phyloP scores from a whole-genome alignment of 2,888 invertebrate genomes.

The Zootermopsis nevadensis region DNA sequence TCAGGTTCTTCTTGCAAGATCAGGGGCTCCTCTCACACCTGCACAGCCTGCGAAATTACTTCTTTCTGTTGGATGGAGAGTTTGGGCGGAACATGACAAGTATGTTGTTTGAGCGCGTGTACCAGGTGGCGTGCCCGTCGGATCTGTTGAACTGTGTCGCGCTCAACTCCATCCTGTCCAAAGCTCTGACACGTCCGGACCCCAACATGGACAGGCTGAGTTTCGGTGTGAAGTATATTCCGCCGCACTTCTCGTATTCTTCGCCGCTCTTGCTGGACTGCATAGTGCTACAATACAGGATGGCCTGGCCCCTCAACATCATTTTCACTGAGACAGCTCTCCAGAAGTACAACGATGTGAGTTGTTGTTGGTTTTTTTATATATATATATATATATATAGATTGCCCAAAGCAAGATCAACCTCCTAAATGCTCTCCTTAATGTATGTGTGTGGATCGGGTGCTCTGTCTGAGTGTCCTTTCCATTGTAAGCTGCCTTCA shows the following conservation, averaged over 20 bases:
- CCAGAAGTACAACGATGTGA: slow-evolving; percentile 61
- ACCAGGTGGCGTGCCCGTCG: slow-evolving; percentile 72
- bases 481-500: no score
- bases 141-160: slow-evolving; percentile 77
- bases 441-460: no score
- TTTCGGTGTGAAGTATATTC: slow-evolving; percentile 38
- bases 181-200: slow-evolving; percentile 71
- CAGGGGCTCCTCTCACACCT: slow-evolving; percentile 77
- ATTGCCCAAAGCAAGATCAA: no score
- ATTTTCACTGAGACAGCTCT: slow-evolving; percentile 78
- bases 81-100: slow-evolving; percentile 79
- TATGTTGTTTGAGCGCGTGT: slow-evolving; percentile 72
- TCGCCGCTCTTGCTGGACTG: slow-evolving; percentile 75
- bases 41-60: slow-evolving; percentile 79
- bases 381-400: no score
- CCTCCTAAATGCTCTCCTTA: no score
- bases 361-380: no score
- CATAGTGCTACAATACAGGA: slow-evolving; percentile 76
- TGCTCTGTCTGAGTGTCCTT: no score
- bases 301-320: slow-evolving; percentile 83
- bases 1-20: slow-evolving; percentile 75
- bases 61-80: slow-evolving; percentile 83
- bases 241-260: slow-evolving; percentile 41
- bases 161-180: slow-evolving; percentile 75
- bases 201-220: slow-evolving; percentile 39